Evolutionary conservation across 2,888 invertebrate genomes (phyloP).

Genomic region (Dyspetes luteomarginatus): DNA sequence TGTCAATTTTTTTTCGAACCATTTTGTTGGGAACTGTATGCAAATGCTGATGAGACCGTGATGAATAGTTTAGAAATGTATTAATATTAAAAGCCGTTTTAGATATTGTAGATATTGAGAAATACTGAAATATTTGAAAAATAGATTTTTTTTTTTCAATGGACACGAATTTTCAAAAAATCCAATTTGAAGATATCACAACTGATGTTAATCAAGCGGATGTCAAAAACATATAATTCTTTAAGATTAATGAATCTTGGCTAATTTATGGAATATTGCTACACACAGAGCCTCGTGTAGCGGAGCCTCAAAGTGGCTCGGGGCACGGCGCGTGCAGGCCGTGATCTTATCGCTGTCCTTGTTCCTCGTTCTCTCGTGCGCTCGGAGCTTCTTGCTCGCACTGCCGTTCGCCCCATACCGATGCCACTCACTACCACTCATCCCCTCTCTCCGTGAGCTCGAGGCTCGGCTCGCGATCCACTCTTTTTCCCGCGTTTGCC

Average conservation of each 20-base stretch:
- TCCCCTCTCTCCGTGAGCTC: constrained; percentile 34
- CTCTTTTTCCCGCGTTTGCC: constrained; percentile 71
- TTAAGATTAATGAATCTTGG: too few relatives aligned
- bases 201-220: neutral
- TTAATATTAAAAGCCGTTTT: too few relatives aligned
- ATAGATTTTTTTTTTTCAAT: neutral
- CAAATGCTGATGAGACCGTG: neutral
- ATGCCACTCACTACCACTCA: constrained; percentile 54
- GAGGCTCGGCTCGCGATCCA: constrained; percentile 65
- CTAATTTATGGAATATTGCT: neutral
- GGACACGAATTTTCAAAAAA: neutral
- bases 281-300: constrained; percentile 78
- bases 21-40: neutral
- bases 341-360: constrained; percentile 81
- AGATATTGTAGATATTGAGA: too few relatives aligned
- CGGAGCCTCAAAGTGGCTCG: constrained; percentile 79
- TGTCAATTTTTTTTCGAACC: neutral
- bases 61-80: too few relatives aligned
- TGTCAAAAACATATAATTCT: constrained; percentile 7
- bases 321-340: constrained; percentile 83
- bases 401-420: constrained; percentile 42
- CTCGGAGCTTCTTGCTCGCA: constrained; percentile 42
- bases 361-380: constrained; percentile 26
- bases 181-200: neutral
- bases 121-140: neutral